Percentiles rank a stretch among this genome's conserved stretches.
phyloP scores from a whole-genome alignment of 1,140 invertebrate species.

The Drosophila pseudoananassae region DNA sequence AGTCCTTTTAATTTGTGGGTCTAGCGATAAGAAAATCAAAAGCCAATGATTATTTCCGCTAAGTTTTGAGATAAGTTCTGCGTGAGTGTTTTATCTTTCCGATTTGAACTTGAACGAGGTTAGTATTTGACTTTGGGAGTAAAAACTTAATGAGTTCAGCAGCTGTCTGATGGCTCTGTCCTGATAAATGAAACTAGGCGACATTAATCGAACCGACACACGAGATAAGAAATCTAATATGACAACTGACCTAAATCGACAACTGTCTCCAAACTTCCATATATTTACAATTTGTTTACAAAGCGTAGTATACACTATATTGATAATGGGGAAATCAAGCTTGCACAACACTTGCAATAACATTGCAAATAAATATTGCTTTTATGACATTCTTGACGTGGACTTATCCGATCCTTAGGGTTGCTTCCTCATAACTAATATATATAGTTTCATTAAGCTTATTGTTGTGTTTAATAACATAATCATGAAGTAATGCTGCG shows the following conservation, averaged over 20 bases:
- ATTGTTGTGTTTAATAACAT: conserved; percentile 10
- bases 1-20: conserved; percentile 7
- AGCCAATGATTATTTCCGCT: conserved; percentile 33
- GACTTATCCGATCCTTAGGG: not conserved
- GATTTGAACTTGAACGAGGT: not conserved
- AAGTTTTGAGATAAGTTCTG: conserved; percentile 12
- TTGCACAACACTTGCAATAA: not conserved
- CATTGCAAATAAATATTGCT: not conserved
- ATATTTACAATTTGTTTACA: not conserved
- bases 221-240: conserved; percentile 19
- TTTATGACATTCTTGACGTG: not conserved
- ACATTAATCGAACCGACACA: not conserved
- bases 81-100: conserved; percentile 1
- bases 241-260: conserved; percentile 1
- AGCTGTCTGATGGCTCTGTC: not conserved
- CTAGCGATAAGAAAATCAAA: conserved; percentile 14
- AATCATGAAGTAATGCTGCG: conserved; percentile 24
- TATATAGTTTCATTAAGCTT: not conserved
- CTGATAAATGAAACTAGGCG: not conserved
- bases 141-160: not conserved
- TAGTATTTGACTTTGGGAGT: conserved; percentile 1
- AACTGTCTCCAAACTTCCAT: conserved; percentile 12
- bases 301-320: not conserved
- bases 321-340: not conserved
- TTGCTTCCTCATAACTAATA: too few relatives aligned